Evolutionary conservation across 2,797 vertebrate species (phyloP).

Genomic region (Chaenodraco wilsoni): DNA sequence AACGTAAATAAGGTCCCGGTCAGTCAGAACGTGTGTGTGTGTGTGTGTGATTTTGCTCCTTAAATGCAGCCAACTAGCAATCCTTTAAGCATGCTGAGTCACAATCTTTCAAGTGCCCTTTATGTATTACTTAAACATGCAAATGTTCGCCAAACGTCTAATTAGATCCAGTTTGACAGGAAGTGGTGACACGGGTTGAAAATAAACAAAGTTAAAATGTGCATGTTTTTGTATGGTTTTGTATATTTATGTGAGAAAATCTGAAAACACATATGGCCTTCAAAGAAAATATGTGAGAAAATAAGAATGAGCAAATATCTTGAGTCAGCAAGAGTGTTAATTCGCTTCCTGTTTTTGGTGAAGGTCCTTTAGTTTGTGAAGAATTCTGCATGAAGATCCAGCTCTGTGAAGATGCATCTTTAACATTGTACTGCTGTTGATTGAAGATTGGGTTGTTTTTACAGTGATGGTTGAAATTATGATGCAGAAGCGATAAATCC

Average conservation of each 20-base stretch:
- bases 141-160: constrained; percentile 47
- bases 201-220: constrained; percentile 27
- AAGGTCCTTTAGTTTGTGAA: constrained; percentile 33
- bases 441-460: constrained; percentile 19
- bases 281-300: constrained; percentile 18
- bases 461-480: constrained; percentile 26
- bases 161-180: constrained; percentile 54
- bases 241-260: constrained; percentile 6
- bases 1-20: constrained; percentile 43
- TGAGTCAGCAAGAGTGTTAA: constrained; percentile 40
- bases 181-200: constrained; percentile 24
- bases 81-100: constrained; percentile 63
- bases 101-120: constrained; percentile 64
- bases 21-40: constrained; percentile 7
- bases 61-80: constrained; percentile 42
- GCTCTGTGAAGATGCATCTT: constrained; percentile 28
- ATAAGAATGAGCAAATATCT: constrained; percentile 3
- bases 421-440: constrained; percentile 23
- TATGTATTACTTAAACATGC: constrained; percentile 68
- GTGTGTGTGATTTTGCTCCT: constrained; percentile 1
- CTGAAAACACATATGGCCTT: constrained; percentile 1
- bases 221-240: constrained; percentile 30
- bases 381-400: constrained; percentile 33
- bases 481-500: constrained; percentile 40
- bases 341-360: constrained; percentile 76